A percentile compares a stretch with the other conserved stretches of the same genome.
phyloP scores from a whole-genome alignment of 2,113 vertebrate genomes.

The Marmota monax region DNA sequence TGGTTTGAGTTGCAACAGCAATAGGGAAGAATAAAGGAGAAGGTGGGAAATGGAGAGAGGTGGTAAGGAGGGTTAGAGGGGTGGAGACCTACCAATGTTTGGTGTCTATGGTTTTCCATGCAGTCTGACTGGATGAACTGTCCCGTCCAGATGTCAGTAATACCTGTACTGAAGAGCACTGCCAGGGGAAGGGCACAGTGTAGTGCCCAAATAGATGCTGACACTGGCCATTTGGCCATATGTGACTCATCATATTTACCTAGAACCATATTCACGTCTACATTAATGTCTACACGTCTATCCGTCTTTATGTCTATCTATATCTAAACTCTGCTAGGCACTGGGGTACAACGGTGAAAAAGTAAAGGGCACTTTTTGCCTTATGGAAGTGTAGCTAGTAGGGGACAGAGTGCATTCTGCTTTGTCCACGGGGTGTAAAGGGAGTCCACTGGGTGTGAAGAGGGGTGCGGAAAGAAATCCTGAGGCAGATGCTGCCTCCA shows the following conservation, averaged over 20 bases:
- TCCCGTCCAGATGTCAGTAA: not conserved
- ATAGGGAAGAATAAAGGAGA: not conserved
- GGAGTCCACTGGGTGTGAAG: not conserved
- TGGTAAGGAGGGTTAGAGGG: not conserved
- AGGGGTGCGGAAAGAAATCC: not conserved
- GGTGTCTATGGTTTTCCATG: not conserved
- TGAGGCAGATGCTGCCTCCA: not conserved
- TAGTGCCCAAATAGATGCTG: not conserved
- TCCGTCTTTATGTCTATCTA: not conserved
- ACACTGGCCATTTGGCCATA: not conserved
- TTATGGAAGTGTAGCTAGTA: not conserved
- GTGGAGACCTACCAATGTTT: not conserved
- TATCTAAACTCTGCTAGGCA: not conserved
- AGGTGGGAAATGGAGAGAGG: not conserved
- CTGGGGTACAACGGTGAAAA: not conserved
- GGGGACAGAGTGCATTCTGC: not conserved
- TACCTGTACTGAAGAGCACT: not conserved
- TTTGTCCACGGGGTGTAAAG: not conserved
- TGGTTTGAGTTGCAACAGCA: not conserved
- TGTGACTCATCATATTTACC: not conserved
- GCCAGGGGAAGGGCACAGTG: not conserved
- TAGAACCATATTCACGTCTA: too few species aligned
- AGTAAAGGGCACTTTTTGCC: not conserved
- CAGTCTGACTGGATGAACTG: not conserved
- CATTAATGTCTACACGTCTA: too few species aligned